Percentiles rank a stretch among this genome's conserved stretches.
Conservation (phyloP, 2,888 invertebrate genomes). For the Belgica antarctica region DNA sequence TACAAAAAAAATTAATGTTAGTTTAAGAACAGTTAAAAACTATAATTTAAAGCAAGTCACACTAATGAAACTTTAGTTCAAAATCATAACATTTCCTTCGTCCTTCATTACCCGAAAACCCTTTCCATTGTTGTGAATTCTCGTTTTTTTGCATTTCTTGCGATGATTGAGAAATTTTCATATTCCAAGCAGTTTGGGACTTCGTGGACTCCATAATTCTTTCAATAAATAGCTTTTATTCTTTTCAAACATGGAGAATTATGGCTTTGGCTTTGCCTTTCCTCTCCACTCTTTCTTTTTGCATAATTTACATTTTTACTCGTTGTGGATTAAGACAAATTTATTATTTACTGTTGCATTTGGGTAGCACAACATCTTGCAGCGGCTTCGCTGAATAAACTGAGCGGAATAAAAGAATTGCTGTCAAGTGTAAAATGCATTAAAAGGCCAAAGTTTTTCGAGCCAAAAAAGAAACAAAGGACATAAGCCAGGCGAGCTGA, state of each 20-base stretch:
- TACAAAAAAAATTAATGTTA: no score
- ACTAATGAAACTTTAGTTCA: no score
- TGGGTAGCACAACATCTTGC: slow-evolving; percentile 13
- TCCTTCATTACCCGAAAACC: no score
- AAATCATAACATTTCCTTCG: no score
- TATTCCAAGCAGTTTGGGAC: slow-evolving; percentile 42
- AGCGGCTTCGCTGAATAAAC: neutral
- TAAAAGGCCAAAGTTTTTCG: neutral
- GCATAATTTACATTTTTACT: slow-evolving; percentile 44
- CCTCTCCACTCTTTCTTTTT: slow-evolving; percentile 11
- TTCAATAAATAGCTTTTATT: slow-evolving; percentile 36
- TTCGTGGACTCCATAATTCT: slow-evolving; percentile 42
- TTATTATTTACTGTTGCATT: slow-evolving; percentile 27
- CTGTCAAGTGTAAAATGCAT: slow-evolving; percentile 16
- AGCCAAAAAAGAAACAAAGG: no score
- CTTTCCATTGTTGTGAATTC: slow-evolving; percentile 29
- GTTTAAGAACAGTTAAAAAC: no score
- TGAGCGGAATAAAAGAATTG: neutral
- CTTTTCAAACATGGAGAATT: neutral
- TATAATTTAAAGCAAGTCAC: no score
- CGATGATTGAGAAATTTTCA: slow-evolving; percentile 33
- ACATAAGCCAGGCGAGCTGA: neutral
- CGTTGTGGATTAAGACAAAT: slow-evolving; percentile 29
- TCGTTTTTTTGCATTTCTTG: slow-evolving; percentile 3
- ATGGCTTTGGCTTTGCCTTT: slow-evolving; percentile 14